Evolutionary conservation across 2,113 vertebrate genomes (phyloP), one percentile per base, ranked within the genome.

Genomic region (Melozone crissalis): DNA sequence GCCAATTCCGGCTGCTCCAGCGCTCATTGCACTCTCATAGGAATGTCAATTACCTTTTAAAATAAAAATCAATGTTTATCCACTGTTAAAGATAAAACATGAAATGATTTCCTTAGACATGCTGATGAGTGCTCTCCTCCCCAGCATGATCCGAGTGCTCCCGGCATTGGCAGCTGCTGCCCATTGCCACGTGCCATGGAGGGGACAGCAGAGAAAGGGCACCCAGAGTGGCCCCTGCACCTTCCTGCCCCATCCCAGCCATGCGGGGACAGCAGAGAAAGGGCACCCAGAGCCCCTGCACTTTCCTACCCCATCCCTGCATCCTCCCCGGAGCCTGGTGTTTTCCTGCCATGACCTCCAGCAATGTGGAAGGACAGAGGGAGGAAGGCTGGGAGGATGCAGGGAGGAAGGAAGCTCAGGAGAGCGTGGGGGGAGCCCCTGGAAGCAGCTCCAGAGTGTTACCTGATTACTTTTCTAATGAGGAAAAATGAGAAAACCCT

Each of bases 11-110:
- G 83, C 87, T 88, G 95, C 91, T 93, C 72, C 75, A 14, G 78
- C 15, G 0, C 57, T 93, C 67, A 3, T 7, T 80, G 74, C 0
- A 0, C 75, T 80, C 24, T 83, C 87, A n/a, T 10, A 80, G 89
- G 88, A 67, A 89, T n/a, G 79, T 84, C 92, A 92, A 86, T 94
- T 87, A 80, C 63, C 41, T 91, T 84, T 87, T 69, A 54, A 91
- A 95, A 94, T 90, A 84, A 91, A 93, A 96, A 94, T 95, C 94
- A 58, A 63, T 95, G 87, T 80, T 95, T 95, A 75, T 89, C 82
- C 62, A 65, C 74, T 66, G 66, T 43, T 63, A 57, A 89, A 89
- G 73, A 73, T 66, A 71, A 90, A 95, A 90, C 63, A 83, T 41
- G 82, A 37, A 73, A 33, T 3, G 15, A 52, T 63, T 87, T 91